Base-by-base conservation (phyloP, 2,113 vertebrate genomes). In the Hystrix brachyura region DNA sequence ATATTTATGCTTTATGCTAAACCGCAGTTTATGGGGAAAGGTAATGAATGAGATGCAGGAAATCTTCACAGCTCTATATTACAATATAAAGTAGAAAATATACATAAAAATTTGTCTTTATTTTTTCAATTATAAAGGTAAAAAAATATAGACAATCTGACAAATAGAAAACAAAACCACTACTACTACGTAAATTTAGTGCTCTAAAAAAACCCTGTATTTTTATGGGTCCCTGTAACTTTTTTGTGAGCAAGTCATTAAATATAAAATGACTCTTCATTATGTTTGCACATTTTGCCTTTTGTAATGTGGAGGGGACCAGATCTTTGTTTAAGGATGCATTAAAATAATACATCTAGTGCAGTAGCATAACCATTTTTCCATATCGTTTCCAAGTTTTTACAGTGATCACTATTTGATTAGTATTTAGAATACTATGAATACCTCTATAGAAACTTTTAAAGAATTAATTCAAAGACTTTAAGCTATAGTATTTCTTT, bases 401-500 rank as follows among this genome's bases (percentile, higher is more conserved):
- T 60, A 93, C 3, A 78, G 74, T 86, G 55, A 89, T 57, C 81
- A 62, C 21, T 67, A n/a, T 87, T 89, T 91, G 62, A 71, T 67
- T 86, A 83, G 72, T 79, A 90, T 87, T 57, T 59, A 91, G 51
- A 13, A 71, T 34, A 23, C 90, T 71, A 6, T 60, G 64, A 88
- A 94, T 11, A 55, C 69, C 13, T 80, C 14, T 19, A 55, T 65
- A 18, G 0, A 71, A 51, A 10, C 27, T 27, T 57, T 19, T 69
- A 62, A 82, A 83, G 65, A 84, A 59, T 95, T 94, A 60, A 64
- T 82, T 90, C 6, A 88, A 93, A 95, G 23, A 21, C 23, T 95
- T 94, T 88, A 94, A 55, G 69, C 55, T 25, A 74, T 29, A 57
- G 34, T 25, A 86, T 82, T 91, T 88, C 17, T 86, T 82, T 81